Base-by-base conservation (phyloP, 2,888 invertebrate genomes). In the Sthenelais limicola region DNA sequence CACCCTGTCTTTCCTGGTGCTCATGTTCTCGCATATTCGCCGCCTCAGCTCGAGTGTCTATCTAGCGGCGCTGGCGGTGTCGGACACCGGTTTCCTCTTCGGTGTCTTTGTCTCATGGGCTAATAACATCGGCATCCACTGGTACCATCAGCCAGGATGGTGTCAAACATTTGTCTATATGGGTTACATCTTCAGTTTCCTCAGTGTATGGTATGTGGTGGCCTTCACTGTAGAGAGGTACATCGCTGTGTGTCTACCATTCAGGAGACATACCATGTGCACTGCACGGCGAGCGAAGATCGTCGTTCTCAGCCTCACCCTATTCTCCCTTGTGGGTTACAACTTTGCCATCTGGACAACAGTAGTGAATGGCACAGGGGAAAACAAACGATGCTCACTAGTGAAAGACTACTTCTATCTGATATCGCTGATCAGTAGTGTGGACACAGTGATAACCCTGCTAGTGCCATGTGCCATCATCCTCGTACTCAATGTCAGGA, bases 181-280 rank as follows among this genome's bases (percentile, higher is more conserved):
- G 90, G 90, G 49, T 5, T 78, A 67, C 68, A 71, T 54, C 47
- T 68, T 56, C 75, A 81, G 82, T 67, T 84, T 83, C 69, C 76
- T 84, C 9, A 82, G 81, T 80, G 92, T 93, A 0, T 95, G 95
- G 94, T 90, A 94, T 74, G 93, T 94, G 26, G 93, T 94, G 7
- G 92, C 94, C 0, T 95, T 95, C 84, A 95, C 95, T 0, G 91
- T 94, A 0, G 95, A 95, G 84, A 90, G 95, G 28, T 95, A 93
- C 85, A 91, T 95, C 5, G 94, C 94, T 0, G 94, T 95, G 1
- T 88, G 91, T 76, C 93, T 94, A 85, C 94, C 94, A 0, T 85
- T 94, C 30, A 21, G 67, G 30, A 28, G 72, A n/a, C 62, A 67
- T 38, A 49, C 33, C 21, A 35, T 72, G 49, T 72, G 72, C 32